A percentile compares a stretch with the other conserved stretches of the same genome.
Evolutionary conservation across 2,797 vertebrate species (phyloP).

Genomic region (Chelonia mydas): DNA sequence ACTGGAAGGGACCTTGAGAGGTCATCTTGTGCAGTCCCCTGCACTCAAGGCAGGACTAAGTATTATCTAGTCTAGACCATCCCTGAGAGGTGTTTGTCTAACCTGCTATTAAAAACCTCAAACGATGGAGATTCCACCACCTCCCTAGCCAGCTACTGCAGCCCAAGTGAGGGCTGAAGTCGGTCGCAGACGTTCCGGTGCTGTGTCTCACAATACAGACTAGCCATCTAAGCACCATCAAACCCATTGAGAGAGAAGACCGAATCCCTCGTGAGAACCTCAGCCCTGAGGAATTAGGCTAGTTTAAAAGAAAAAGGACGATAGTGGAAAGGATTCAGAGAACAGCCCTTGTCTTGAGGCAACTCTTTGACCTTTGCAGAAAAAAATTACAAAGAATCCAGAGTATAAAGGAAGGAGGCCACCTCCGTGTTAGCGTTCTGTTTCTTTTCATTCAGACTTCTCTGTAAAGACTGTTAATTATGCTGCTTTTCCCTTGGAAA

Average conservation of each 20-base stretch:
- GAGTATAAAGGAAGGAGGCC: constrained; percentile 37
- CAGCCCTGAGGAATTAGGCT: constrained; percentile 64
- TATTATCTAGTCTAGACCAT: too few species aligned
- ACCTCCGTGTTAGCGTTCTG: constrained; percentile 23
- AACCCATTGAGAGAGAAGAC: constrained; percentile 29
- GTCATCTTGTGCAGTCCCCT: too few species aligned
- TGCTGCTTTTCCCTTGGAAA: constrained; percentile 34
- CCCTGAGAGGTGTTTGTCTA: too few species aligned
- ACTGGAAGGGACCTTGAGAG: too few species aligned
- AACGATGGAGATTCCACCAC: too few species aligned
- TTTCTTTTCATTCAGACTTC: constrained; percentile 5
- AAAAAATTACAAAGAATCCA: constrained; percentile 59
- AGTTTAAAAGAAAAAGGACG: constrained; percentile 59
- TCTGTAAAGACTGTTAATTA: constrained; percentile 57
- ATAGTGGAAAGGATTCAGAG: constrained; percentile 65
- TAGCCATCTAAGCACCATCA: constrained; percentile 63
- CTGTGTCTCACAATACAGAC: constrained; percentile 64
- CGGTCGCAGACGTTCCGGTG: constrained; percentile 23
- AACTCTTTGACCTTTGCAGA: constrained; percentile 64
- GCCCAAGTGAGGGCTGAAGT: constrained; percentile 48
- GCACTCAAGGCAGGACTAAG: too few species aligned
- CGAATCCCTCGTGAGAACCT: constrained; percentile 66
- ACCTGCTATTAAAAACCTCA: too few species aligned
- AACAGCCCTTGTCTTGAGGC: constrained; percentile 65
- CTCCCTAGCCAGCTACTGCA: constrained; percentile 2